Percentiles rank a stretch among this genome's conserved stretches.
These are phyloP conservation scores for Oasisia sp. DNA, from an alignment of 2,888 invertebrate species.

Conservation along the genomic window DNA sequence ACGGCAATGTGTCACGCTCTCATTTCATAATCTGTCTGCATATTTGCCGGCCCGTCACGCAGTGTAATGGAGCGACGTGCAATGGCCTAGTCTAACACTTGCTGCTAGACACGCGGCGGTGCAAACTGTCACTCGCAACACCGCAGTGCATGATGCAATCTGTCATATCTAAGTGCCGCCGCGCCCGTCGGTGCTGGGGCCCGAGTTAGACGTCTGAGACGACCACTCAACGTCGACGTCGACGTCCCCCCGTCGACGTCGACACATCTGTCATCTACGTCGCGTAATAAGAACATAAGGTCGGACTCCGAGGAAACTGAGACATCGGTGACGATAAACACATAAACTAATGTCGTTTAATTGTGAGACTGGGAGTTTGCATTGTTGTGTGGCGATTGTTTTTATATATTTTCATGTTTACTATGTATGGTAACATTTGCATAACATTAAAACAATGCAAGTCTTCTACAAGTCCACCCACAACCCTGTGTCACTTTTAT, in stretches of 20 bases:
- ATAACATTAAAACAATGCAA: too few species aligned
- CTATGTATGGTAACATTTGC: too few species aligned
- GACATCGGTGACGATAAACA: too few species aligned
- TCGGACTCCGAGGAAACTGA: not conserved
- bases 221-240: not conserved
- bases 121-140: not conserved
- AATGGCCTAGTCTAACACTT: constrained; percentile 1
- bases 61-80: not conserved
- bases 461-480: too few species aligned
- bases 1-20: not conserved
- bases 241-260: not conserved
- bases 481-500: too few species aligned
- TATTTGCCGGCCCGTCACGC: not conserved
- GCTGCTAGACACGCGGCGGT: not conserved
- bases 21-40: not conserved
- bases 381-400: too few species aligned
- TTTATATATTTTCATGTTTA: too few species aligned
- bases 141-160: not conserved
- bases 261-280: not conserved
- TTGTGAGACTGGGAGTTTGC: too few species aligned
- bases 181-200: not conserved
- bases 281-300: not conserved
- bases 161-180: not conserved
- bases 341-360: too few species aligned
- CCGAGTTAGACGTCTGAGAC: not conserved